phyloP scores from a whole-genome alignment of 2,797 vertebrate species.

The Mormyrops attenuatus region DNA sequence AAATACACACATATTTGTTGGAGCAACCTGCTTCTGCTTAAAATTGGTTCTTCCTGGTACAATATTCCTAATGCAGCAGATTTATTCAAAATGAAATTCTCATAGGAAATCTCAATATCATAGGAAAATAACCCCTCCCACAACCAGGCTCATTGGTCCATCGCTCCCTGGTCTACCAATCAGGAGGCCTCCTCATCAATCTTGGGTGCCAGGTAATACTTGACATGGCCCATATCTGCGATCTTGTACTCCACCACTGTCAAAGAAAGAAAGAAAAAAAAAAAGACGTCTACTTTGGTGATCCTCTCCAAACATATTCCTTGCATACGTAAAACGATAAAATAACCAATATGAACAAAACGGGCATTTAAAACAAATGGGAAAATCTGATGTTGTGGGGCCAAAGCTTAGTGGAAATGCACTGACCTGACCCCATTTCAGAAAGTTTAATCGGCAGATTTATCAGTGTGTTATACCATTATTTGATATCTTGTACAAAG shows the following conservation, averaged over 20 bases:
- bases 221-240: slow-evolving; percentile 81
- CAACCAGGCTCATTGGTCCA: background rate
- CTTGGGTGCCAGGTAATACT: slow-evolving; percentile 82
- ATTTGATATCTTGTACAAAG: background rate
- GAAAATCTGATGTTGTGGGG: background rate
- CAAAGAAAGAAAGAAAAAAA: background rate
- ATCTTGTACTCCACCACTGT: slow-evolving; percentile 83
- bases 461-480: background rate
- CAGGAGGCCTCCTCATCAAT: slow-evolving; percentile 71
- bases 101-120: background rate
- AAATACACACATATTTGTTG: background rate
- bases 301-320: background rate
- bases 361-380: too few relatives aligned
- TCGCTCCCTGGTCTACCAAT: background rate
- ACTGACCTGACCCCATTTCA: background rate
- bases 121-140: background rate
- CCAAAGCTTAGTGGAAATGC: background rate
- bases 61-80: background rate
- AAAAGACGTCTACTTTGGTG: background rate
- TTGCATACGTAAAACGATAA: background rate
- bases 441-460: background rate
- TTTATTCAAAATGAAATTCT: background rate
- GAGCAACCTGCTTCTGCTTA: background rate
- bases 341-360: background rate
- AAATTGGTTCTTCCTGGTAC: background rate